A percentile compares a stretch with the other conserved stretches of the same genome.
phyloP scores from a whole-genome alignment of 2,888 invertebrate species.

The Melitaea athalia region DNA sequence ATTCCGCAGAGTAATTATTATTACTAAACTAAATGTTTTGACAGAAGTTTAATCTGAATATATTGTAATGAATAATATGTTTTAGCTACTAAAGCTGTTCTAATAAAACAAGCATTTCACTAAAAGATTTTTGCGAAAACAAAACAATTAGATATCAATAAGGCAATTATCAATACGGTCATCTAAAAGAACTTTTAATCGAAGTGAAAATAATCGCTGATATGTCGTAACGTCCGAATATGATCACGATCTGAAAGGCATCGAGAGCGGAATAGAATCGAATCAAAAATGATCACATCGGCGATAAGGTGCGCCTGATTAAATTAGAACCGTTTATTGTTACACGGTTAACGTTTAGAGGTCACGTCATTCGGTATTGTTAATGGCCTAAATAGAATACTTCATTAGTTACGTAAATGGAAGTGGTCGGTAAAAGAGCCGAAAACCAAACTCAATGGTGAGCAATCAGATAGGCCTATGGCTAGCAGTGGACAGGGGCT shows the following conservation, averaged over 20 bases:
- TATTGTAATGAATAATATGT: too few species aligned
- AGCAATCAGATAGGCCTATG: too few species aligned
- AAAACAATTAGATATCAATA: not conserved
- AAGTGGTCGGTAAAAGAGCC: too few species aligned
- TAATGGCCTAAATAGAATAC: not conserved
- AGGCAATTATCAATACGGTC: not conserved
- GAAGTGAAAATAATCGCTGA: not conserved
- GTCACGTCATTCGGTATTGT: not conserved
- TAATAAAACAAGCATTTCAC: too few species aligned
- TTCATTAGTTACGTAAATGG: not conserved
- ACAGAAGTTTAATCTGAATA: too few species aligned
- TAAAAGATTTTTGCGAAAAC: too few species aligned
- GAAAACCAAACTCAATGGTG: too few species aligned
- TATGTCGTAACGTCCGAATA: not conserved
- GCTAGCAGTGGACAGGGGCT: too few species aligned
- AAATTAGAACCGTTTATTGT: slow-evolving; percentile 20
- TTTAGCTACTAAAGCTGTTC: too few species aligned
- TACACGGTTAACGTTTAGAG: not conserved
- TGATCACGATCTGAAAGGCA: slow-evolving; percentile 4
- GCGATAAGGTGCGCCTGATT: slow-evolving; percentile 20
- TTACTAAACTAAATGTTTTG: too few species aligned
- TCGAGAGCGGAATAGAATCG: not conserved
- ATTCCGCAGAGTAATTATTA: too few species aligned
- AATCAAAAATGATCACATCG: slow-evolving; percentile 6
- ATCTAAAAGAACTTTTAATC: slow-evolving; percentile 1